These are phyloP conservation scores for Bradypodion ventrale DNA, from an alignment of 2,797 vertebrate species.

Conservation along the genomic window DNA sequence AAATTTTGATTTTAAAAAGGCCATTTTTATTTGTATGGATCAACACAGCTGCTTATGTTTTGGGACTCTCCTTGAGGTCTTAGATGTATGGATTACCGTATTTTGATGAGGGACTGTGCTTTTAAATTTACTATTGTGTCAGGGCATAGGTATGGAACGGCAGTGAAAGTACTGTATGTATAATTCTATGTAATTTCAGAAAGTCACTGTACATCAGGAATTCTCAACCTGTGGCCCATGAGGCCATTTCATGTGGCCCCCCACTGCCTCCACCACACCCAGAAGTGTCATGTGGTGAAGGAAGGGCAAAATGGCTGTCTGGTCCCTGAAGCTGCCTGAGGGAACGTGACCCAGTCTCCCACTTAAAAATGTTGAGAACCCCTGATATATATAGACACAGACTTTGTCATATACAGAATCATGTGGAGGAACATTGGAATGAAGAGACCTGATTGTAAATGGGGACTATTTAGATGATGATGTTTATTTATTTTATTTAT, in stretches of 20 bases:
- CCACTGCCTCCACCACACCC: too few relatives aligned
- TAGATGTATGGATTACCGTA: neutral
- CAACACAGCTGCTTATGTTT: neutral
- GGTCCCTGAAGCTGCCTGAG: too few relatives aligned
- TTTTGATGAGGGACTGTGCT: neutral
- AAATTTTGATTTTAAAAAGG: neutral
- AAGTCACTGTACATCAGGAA: too few relatives aligned
- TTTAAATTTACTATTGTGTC: neutral
- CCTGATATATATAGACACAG: neutral
- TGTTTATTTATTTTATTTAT: too few relatives aligned
- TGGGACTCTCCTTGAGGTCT: neutral
- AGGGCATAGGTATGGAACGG: neutral
- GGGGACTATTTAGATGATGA: conserved; percentile 47
- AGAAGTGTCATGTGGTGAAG: too few relatives aligned
- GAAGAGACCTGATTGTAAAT: neutral
- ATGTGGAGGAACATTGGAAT: neutral
- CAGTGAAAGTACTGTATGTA: neutral
- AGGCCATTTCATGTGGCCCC: too few relatives aligned
- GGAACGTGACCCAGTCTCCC: too few relatives aligned
- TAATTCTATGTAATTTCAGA: neutral
- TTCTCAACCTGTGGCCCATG: too few relatives aligned
- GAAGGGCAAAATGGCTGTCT: too few relatives aligned
- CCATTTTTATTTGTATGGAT: neutral
- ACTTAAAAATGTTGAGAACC: too few relatives aligned
- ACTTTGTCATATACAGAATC: neutral